Conservation (phyloP, 1,140 invertebrate genomes). For the Apis cerana region DNA sequence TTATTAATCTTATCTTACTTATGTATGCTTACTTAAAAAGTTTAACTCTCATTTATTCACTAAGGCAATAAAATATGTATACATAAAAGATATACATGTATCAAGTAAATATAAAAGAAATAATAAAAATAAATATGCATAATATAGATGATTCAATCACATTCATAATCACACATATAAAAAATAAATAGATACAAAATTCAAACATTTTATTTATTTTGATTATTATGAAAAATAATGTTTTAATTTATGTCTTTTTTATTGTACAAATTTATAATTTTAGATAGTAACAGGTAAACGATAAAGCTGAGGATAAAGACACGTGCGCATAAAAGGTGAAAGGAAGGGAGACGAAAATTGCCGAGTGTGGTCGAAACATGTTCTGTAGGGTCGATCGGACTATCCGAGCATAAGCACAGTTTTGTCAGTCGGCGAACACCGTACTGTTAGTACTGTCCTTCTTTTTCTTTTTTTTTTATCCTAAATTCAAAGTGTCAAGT, state of each 20-base stretch:
- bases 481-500: neutral
- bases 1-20: neutral
- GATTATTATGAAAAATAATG: too few species aligned
- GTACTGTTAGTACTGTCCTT: neutral
- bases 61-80: neutral
- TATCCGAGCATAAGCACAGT: neutral
- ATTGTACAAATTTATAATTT: neutral
- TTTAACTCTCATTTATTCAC: neutral
- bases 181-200: too few species aligned
- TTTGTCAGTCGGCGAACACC: slow-evolving; percentile 24
- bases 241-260: too few species aligned
- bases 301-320: neutral
- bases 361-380: slow-evolving; percentile 11
- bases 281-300: neutral
- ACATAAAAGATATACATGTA: neutral
- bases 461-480: neutral
- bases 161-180: neutral
- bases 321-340: neutral
- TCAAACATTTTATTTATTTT: neutral
- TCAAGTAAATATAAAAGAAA: neutral
- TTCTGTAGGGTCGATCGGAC: slow-evolving; percentile 25
- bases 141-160: too few species aligned
- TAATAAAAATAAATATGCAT: neutral
- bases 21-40: neutral
- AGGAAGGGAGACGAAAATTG: slow-evolving; percentile 21